Evolutionary conservation across 2,113 vertebrate genomes (phyloP).

Genomic region (Pterocles orientalis): DNA sequence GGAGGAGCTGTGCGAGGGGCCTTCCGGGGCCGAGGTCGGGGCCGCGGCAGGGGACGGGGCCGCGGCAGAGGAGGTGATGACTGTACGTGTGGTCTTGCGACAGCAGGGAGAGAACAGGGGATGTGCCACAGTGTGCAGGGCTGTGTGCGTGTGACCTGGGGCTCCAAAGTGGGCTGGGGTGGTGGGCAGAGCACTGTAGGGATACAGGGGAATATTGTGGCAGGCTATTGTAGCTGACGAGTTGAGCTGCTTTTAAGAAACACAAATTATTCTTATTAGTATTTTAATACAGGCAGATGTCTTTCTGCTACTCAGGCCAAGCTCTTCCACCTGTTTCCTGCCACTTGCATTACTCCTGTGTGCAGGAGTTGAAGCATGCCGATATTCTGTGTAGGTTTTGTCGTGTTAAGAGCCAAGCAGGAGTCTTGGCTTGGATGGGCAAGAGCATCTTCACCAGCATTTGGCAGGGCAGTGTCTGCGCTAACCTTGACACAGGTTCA

Average conservation of each 20-base stretch:
- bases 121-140: not conserved
- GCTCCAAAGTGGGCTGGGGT: not conserved
- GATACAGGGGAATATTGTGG: not conserved
- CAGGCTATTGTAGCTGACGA: not conserved
- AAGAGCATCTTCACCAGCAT: not conserved
- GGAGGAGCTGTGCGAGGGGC: conserved; percentile 90
- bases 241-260: not conserved
- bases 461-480: not conserved
- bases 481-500: not conserved
- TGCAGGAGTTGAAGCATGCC: not conserved
- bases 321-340: not conserved
- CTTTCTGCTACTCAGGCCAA: not conserved
- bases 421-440: not conserved
- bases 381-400: not conserved
- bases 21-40: conserved; percentile 90
- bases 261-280: not conserved
- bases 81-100: conserved; percentile 62
- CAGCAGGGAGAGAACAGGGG: not conserved
- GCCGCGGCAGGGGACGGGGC: conserved; percentile 88
- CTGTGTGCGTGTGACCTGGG: not conserved
- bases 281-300: not conserved
- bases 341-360: not conserved
- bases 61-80: conserved; percentile 87
- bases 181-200: not conserved
- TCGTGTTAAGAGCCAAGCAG: not conserved